Conservation (phyloP, 2,888 invertebrate genomes). For the Atethmia centrago region DNA sequence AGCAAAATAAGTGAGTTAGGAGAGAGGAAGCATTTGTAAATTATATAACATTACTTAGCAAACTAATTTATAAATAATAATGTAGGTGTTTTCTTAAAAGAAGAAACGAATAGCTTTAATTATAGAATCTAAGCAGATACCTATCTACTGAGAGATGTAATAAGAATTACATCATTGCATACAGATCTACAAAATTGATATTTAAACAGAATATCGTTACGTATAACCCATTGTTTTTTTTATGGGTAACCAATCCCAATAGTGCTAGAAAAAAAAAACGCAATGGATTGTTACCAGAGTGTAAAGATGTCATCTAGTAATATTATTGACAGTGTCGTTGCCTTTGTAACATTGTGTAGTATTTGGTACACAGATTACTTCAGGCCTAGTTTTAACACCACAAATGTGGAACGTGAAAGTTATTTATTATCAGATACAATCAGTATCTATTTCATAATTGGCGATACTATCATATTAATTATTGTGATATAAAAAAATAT, state of each 20-base stretch:
- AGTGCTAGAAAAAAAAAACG: background rate
- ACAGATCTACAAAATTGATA: background rate
- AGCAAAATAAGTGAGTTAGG: too few relatives aligned
- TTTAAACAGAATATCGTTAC: background rate
- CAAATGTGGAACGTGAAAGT: conserved; percentile 12
- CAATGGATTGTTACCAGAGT: background rate
- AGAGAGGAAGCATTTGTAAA: too few relatives aligned
- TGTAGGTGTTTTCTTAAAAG: too few relatives aligned
- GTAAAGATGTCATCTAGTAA: background rate
- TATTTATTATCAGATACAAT: conserved; percentile 13
- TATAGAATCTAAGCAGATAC: too few relatives aligned
- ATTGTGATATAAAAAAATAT: conserved; percentile 7
- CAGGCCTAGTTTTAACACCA: conserved; percentile 32
- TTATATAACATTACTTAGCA: too few relatives aligned
- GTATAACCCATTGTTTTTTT: background rate
- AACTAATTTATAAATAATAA: too few relatives aligned
- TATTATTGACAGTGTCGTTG: conserved; percentile 6
- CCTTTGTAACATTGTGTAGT: background rate
- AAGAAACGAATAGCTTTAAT: too few relatives aligned
- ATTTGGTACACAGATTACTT: conserved; percentile 25
- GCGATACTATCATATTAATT: conserved; percentile 9
- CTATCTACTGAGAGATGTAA: too few relatives aligned
- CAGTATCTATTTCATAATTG: conserved; percentile 11
- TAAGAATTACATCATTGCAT: too few relatives aligned
- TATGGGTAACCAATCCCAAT: background rate